phyloP scores from a whole-genome alignment of 2,888 invertebrate genomes.

The Herminia tarsipennalis region DNA sequence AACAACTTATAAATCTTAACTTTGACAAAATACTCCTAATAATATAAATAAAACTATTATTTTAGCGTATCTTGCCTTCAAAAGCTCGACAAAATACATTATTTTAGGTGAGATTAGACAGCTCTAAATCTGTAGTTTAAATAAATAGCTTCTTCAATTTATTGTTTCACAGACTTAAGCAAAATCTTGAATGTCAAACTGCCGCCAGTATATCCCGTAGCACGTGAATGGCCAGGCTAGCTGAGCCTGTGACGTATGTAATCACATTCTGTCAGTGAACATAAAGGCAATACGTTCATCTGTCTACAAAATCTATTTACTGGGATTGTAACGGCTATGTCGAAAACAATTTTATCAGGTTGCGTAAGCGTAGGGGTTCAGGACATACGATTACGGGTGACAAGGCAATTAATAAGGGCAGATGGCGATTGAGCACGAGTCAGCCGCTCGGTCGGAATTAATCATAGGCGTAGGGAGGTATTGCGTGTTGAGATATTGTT shows the following conservation, averaged over 20 bases:
- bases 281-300: constrained; percentile 23
- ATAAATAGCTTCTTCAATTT: too few relatives aligned
- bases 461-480: constrained; percentile 71
- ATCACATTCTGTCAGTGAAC: constrained; percentile 19
- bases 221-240: neutral
- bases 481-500: constrained; percentile 55
- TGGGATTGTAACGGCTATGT: constrained; percentile 33
- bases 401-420: constrained; percentile 85
- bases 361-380: constrained; percentile 52
- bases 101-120: too few relatives aligned
- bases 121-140: too few relatives aligned
- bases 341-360: constrained; percentile 57
- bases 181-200: too few relatives aligned
- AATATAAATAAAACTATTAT: too few relatives aligned
- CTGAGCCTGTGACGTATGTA: constrained; percentile 10
- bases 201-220: neutral
- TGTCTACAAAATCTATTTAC: constrained; percentile 40
- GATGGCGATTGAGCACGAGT: constrained; percentile 84
- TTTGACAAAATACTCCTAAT: too few relatives aligned
- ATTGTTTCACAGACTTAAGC: too few relatives aligned
- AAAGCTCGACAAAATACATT: too few relatives aligned
- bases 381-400: constrained; percentile 80
- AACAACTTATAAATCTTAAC: too few relatives aligned
- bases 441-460: constrained; percentile 80
- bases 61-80: too few relatives aligned